phyloP scores from a whole-genome alignment of 2,113 vertebrate genomes.

The Mungos mungo region DNA sequence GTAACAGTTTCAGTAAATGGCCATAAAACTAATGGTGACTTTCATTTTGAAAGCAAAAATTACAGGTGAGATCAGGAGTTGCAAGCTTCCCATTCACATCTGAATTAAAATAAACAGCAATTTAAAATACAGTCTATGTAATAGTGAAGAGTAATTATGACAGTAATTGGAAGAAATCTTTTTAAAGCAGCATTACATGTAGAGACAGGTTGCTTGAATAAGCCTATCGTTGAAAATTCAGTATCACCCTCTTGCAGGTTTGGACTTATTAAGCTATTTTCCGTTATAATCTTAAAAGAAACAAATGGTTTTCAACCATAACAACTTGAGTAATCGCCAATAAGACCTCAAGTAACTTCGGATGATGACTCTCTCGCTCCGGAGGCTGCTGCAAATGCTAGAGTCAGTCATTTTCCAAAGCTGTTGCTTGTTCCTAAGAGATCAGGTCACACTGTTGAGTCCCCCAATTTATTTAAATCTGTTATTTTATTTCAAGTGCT shows the following conservation, averaged over 20 bases:
- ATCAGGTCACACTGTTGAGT: conserved; percentile 76
- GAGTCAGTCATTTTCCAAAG: conserved; percentile 59
- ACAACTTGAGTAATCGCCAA: conserved; percentile 71
- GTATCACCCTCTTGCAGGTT: conserved; percentile 58
- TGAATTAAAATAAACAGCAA: conserved; percentile 43
- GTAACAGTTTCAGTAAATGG: not conserved
- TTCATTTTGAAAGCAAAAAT: conserved; percentile 46
- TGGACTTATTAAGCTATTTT: conserved; percentile 46
- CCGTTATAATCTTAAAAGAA: conserved; percentile 64
- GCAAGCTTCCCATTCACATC: not conserved
- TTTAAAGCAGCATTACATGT: conserved; percentile 54
- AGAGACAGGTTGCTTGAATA: conserved; percentile 29
- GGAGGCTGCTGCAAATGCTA: conserved; percentile 58
- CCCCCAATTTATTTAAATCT: conserved; percentile 85
- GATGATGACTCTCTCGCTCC: not conserved
- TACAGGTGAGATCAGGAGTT: conserved; percentile 8
- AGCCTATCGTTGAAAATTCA: conserved; percentile 32
- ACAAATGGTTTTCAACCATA: conserved; percentile 66
- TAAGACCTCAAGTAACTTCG: conserved; percentile 64
- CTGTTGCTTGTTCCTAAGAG: conserved; percentile 77
- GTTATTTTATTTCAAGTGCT: conserved; percentile 88
- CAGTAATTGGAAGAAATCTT: conserved; percentile 48
- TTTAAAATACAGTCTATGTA: conserved; percentile 16
- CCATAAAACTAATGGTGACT: not conserved
- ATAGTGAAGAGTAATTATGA: conserved; percentile 42